Base-by-base conservation (phyloP, 2,888 invertebrate genomes). In the Spilosoma lubricipeda region DNA sequence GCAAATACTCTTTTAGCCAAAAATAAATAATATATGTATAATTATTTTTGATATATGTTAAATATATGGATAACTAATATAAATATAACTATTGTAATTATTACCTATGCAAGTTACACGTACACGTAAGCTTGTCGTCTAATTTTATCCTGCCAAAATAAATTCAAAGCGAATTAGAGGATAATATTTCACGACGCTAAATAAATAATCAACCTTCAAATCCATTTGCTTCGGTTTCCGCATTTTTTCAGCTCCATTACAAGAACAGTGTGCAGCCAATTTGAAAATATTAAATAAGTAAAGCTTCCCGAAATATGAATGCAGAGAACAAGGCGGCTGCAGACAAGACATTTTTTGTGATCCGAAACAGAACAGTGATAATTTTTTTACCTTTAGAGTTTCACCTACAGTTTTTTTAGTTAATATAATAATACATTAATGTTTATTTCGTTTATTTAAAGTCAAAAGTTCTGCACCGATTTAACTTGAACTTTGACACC, bases 201-300 rank as follows among this genome's bases (percentile, higher is more conserved):
- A 95, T 95, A 94, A 93, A 90, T 94, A 91, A 95, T 90, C 85
- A 90, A 86, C 87, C 88, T 85, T 84, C 90, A 90, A 93, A 93
- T 94, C 93, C 93, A 94, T 94, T 94, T 93, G 90, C 88, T 88
- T 86, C 88, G 87, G 90, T 90, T 91, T 90, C 83, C 88, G 86
- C 79, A 84, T 93, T 94, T 94, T 94, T 95, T 93, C 90, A 85
- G 85, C 87, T 92, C 93, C 94, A 93, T 95, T 94, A 94, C 90
- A 88, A 80, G 80, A 83, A 85, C 88, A 90, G 87, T 86, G 91
- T 90, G 90, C 91, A 90, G 91, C 92, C 94, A 95, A 94, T 94
- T 94, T 93, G 92, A 89, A 93, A 93, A 94, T 94, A 94, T 94
- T 95, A 94, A 95, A 95, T 95, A 94, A 95, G 90, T 94, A 91